A percentile compares a stretch with the other conserved stretches of the same genome.
phyloP scores from a whole-genome alignment of 2,797 vertebrate species.

The Margarornis squamiger region DNA sequence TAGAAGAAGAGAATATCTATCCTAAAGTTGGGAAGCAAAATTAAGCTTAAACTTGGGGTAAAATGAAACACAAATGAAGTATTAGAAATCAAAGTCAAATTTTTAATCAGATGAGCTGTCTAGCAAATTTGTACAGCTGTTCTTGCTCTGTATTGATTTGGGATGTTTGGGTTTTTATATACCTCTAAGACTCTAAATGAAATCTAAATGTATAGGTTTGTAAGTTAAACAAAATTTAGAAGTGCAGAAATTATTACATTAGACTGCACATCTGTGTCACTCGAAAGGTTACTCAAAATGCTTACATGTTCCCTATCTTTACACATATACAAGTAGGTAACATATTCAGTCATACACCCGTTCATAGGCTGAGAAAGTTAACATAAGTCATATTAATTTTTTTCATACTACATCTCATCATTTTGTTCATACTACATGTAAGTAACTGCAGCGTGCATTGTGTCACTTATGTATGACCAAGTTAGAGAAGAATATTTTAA shows the following conservation, averaged over 20 bases:
- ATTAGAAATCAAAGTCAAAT: background rate
- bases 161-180: background rate
- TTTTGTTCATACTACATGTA: background rate
- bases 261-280: background rate
- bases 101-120: background rate
- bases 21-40: background rate
- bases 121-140: background rate
- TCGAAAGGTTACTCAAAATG: background rate
- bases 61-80: background rate
- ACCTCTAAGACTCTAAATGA: background rate
- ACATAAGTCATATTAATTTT: background rate
- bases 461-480: background rate
- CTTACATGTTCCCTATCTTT: background rate
- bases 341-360: background rate
- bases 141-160: background rate
- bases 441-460: background rate
- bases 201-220: background rate
- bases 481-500: background rate
- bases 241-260: background rate
- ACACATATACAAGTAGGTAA: accelerated
- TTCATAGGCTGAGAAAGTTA: background rate
- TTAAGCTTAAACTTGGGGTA: background rate
- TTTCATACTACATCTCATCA: background rate
- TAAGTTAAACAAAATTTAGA: background rate
- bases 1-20: background rate